Base-by-base conservation (phyloP, 2,797 vertebrate genomes). In the Diglossa cyanea region DNA sequence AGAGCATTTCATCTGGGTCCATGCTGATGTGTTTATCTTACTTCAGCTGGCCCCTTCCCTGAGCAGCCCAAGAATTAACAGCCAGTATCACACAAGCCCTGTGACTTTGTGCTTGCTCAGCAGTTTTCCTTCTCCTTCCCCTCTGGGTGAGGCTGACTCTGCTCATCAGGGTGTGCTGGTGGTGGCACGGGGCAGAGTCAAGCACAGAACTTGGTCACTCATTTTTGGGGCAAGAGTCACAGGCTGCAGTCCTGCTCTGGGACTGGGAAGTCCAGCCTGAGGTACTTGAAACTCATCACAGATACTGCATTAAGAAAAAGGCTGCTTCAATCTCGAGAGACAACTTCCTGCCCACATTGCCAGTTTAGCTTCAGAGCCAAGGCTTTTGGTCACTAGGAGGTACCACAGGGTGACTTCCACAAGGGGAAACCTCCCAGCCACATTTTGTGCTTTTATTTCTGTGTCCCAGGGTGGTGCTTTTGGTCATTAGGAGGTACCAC, bases 391-490 rank as follows among this genome's bases (percentile, higher is more conserved):
- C 33, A 17, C 40, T 26, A 5, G 68, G 26, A 45, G 28, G 10
- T 40, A 1, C 2, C 24, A 7, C n/a, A 33, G 0, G 5, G 47
- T 33, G 51, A 51, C 8, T 75, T 3, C 2, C 12, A 62, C 35
- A 44, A 51, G 26, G 45, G 17, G 19, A 53, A 40, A 39, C 17
- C 20, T 74, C 58, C 21, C 58, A 67, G 48, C 7, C 19, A 7
- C 0, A 0, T 39, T 74, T 33, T 7, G 1, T 47, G 47, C 5
- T 11, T 1, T 0, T 37, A 33, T 1, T 73, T 20, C 26, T 55
- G 25, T 62, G 40, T 35, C 77, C 15, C 24, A n/a, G n/a, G 0
- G 1, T 39, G 0, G 1, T 39, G 51, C 25, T 76, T 57, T 23
- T 25, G 31, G 23, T 47, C 45, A 47, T 18, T 21, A 45, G 21